These are phyloP conservation scores for Abramis brama DNA, from an alignment of 2,113 vertebrate genomes.

Conservation along the genomic window DNA sequence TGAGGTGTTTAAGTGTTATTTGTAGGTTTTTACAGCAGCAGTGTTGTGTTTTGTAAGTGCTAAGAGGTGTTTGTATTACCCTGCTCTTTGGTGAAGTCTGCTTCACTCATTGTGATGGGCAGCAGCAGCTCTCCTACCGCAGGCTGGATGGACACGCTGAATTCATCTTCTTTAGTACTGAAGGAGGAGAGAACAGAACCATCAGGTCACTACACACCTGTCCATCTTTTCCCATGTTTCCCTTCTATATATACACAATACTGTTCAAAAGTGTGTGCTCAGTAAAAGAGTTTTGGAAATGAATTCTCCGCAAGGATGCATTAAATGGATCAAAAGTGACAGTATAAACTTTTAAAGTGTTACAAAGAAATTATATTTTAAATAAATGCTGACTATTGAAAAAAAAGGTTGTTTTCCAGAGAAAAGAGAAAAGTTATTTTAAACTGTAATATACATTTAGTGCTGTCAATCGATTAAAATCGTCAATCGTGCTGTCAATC, in stretches of 20 bases:
- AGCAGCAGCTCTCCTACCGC: constrained; percentile 90
- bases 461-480: too few species aligned
- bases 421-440: not conserved
- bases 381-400: too few species aligned
- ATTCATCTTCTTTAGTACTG: constrained; percentile 90
- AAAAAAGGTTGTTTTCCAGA: too few species aligned
- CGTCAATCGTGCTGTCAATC: too few species aligned
- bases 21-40: not conserved
- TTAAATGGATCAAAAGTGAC: not conserved
- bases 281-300: not conserved
- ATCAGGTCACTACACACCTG: constrained; percentile 8
- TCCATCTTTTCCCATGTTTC: not conserved
- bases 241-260: not conserved
- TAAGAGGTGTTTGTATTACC: constrained; percentile 73
- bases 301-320: not conserved
- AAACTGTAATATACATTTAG: not conserved
- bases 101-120: constrained; percentile 87
- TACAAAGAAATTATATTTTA: too few species aligned
- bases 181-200: constrained; percentile 19
- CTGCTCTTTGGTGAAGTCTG: constrained; percentile 90
- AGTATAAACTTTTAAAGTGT: not conserved
- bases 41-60: not conserved
- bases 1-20: not conserved
- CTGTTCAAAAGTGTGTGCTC: not conserved
- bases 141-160: constrained; percentile 89